phyloP scores from a whole-genome alignment of 2,888 invertebrate genomes.

The Pseudeuparius sepicola region DNA sequence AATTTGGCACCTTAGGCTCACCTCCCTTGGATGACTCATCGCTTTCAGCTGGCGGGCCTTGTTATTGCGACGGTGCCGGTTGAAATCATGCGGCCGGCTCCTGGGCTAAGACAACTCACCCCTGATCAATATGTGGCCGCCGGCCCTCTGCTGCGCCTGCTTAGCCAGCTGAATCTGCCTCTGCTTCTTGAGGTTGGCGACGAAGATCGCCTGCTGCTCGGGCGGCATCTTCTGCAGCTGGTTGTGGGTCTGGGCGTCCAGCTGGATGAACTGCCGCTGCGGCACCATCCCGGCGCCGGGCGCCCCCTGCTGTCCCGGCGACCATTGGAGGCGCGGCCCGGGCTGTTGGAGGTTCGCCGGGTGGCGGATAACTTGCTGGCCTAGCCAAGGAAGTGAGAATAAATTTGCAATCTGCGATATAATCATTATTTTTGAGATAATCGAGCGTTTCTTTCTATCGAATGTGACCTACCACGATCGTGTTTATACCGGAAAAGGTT shows the following conservation, averaged over 20 bases:
- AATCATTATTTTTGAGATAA: too few species aligned
- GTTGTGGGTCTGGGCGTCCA: conserved; percentile 76
- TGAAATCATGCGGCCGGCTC: too few species aligned
- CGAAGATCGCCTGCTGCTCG: conserved; percentile 68
- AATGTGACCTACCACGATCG: too few species aligned
- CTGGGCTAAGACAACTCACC: conserved; percentile 26
- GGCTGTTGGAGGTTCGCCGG: conserved; percentile 43
- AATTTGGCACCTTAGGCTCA: too few species aligned
- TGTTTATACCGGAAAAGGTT: too few species aligned
- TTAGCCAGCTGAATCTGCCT: conserved; percentile 46
- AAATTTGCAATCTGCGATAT: too few species aligned
- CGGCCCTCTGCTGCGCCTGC: conserved; percentile 43
- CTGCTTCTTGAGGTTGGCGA: conserved; percentile 61
- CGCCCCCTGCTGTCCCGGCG: conserved; percentile 29
- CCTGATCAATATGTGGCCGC: conserved; percentile 36
- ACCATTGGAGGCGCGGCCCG: conserved; percentile 32
- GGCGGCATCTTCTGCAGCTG: conserved; percentile 74
- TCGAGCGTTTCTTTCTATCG: too few species aligned
- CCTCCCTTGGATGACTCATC: too few species aligned
- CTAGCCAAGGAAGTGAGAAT: conserved; percentile 4
- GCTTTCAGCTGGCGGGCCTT: too few species aligned
- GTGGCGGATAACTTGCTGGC: conserved; percentile 40
- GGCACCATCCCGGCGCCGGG: conserved; percentile 33
- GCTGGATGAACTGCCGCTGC: conserved; percentile 63
- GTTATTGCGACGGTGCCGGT: too few species aligned